Conservation (phyloP, 2,888 invertebrate species). For the Strigamia crassipes region DNA sequence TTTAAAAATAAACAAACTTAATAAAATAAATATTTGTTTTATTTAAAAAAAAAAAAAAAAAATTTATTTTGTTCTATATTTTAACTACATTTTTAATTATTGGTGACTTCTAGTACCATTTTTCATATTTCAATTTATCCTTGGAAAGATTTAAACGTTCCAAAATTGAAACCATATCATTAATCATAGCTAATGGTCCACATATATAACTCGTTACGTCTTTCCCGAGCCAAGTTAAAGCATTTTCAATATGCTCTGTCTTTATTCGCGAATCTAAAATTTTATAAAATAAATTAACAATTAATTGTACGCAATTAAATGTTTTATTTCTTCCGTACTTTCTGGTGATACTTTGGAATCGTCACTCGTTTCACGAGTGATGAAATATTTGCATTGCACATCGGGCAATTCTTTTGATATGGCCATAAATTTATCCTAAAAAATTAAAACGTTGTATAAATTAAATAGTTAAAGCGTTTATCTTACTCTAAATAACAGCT, state of each 20-base stretch:
- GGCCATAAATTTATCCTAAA: background rate
- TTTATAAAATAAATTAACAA: no score
- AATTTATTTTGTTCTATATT: no score
- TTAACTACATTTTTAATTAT: background rate
- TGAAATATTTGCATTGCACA: background rate
- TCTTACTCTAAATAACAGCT: background rate
- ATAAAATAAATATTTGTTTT: no score
- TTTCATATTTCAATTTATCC: constrained; percentile 8
- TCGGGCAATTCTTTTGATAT: background rate
- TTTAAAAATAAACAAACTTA: no score
- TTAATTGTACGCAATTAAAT: background rate
- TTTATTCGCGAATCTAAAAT: constrained; percentile 11
- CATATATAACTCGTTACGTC: background rate
- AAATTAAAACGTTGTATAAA: background rate
- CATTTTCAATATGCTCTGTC: background rate
- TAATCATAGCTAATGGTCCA: constrained; percentile 38
- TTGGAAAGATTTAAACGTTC: background rate
- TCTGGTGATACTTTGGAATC: background rate
- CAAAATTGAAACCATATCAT: constrained; percentile 8
- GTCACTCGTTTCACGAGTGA: background rate
- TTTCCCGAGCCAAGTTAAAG: background rate
- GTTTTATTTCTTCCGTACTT: background rate
- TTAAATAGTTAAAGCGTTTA: background rate
- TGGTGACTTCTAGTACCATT: constrained; percentile 8
- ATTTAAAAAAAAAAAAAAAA: no score